Percentiles rank a stretch among this genome's conserved stretches.
Conservation (phyloP, 2,888 invertebrate species). For the Mystacides longicornis region DNA sequence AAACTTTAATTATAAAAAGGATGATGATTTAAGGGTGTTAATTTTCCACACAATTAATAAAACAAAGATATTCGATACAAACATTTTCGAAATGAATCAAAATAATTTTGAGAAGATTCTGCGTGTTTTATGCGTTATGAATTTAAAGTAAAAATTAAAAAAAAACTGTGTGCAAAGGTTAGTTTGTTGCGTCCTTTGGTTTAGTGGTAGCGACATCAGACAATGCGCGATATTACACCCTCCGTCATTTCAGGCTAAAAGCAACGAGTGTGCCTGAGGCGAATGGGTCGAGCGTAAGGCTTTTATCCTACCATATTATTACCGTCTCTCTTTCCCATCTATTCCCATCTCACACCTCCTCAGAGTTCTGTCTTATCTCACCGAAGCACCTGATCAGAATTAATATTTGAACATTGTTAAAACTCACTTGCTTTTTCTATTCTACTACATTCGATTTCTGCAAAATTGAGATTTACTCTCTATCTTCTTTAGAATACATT, state of each 20-base stretch:
- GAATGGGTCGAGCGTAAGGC: neutral
- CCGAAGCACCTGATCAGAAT: constrained; percentile 24
- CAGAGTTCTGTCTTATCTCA: constrained; percentile 13
- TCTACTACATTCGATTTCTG: neutral
- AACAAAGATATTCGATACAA: no score
- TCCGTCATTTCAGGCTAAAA: constrained; percentile 6
- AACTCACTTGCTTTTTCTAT: neutral
- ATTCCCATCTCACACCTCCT: neutral
- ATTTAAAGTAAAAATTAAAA: no score
- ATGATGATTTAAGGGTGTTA: no score
- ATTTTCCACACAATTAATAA: no score
- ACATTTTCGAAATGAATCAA: no score
- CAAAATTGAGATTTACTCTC: no score
- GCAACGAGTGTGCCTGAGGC: constrained; percentile 17
- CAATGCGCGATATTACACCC: constrained; percentile 6
- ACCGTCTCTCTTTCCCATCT: neutral
- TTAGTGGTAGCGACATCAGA: constrained; percentile 8
- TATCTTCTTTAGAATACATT: no score
- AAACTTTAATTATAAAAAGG: no score
- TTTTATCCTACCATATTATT: neutral
- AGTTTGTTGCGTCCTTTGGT: no score
- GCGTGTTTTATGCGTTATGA: no score
- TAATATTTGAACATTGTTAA: constrained; percentile 20
- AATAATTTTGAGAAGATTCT: no score
- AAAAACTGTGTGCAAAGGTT: no score